Percentiles rank a stretch among this genome's conserved stretches.
Conservation (phyloP, 35 echinoderm and acorn worm genomes). For the Ophioderma brevispina region DNA sequence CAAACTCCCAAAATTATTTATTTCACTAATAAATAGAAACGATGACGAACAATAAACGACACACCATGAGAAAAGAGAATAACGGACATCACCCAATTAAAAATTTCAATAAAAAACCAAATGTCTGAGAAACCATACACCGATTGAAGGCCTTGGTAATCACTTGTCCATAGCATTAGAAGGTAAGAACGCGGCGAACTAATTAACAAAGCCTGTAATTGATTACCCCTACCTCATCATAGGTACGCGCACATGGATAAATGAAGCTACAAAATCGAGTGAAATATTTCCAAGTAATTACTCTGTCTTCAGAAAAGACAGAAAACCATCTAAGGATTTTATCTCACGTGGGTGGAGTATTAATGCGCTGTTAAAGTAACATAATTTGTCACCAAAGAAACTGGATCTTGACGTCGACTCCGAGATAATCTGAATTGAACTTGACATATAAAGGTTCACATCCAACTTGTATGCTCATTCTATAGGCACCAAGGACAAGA, state of each 20-base stretch:
- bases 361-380: neutral
- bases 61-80: no score
- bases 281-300: slow-evolving; percentile 39
- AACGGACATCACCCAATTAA: no score
- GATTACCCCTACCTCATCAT: slow-evolving; percentile 31
- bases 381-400: neutral
- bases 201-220: neutral
- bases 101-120: no score
- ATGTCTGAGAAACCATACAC: no score
- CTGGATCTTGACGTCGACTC: neutral
- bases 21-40: no score
- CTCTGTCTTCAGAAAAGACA: slow-evolving; percentile 6
- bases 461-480: slow-evolving; percentile 12
- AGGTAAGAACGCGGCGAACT: slow-evolving; percentile 28
- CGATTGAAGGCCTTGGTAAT: slow-evolving; percentile 10
- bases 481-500: neutral
- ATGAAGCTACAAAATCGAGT: neutral
- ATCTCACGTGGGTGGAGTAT: neutral
- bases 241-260: slow-evolving; percentile 35
- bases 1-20: no score
- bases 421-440: slow-evolving; percentile 9
- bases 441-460: neutral
- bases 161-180: slow-evolving; percentile 32
- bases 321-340: neutral
- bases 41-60: no score